Evolutionary conservation across 2,797 vertebrate genomes (phyloP).

Genomic region (Anableps anableps): DNA sequence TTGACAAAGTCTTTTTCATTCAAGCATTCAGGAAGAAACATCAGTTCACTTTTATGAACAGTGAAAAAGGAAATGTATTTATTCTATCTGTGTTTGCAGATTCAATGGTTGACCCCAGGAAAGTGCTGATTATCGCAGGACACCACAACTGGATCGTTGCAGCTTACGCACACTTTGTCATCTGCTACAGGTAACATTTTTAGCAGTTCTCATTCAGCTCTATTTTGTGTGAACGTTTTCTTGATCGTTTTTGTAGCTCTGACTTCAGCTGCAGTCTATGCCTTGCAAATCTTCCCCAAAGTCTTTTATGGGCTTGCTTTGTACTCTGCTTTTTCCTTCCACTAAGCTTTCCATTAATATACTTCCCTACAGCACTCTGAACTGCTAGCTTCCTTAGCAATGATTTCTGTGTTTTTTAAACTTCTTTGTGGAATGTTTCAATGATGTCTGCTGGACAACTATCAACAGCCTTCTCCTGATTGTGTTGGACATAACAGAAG

Average conservation of each 20-base stretch:
- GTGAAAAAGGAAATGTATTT: slow-evolving; percentile 3
- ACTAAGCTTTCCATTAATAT: not conserved
- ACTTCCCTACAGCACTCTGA: not conserved
- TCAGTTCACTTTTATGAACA: not conserved
- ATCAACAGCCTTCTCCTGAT: not conserved
- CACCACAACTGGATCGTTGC: slow-evolving; percentile 99
- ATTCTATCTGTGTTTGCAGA: slow-evolving; percentile 72
- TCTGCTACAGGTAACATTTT: slow-evolving; percentile 93
- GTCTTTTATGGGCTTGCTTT: not conserved
- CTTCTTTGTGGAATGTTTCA: not conserved
- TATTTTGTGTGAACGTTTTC: slow-evolving; percentile 12
- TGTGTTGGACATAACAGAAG: not conserved
- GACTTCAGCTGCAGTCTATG: not conserved
- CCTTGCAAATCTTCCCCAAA: not conserved
- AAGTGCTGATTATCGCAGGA: slow-evolving; percentile 95
- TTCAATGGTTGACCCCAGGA: slow-evolving; percentile 92
- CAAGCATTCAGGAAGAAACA: slow-evolving; percentile 5
- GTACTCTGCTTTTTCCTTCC: not conserved
- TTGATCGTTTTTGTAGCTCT: not conserved
- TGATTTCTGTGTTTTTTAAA: not conserved
- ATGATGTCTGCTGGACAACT: not conserved
- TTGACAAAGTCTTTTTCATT: not conserved
- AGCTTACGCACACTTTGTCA: slow-evolving; percentile 97
- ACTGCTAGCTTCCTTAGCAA: not conserved
- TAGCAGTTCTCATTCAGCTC: not conserved